Evolutionary conservation across 2,113 vertebrate genomes (phyloP).

Genomic region (Vombatus ursinus): DNA sequence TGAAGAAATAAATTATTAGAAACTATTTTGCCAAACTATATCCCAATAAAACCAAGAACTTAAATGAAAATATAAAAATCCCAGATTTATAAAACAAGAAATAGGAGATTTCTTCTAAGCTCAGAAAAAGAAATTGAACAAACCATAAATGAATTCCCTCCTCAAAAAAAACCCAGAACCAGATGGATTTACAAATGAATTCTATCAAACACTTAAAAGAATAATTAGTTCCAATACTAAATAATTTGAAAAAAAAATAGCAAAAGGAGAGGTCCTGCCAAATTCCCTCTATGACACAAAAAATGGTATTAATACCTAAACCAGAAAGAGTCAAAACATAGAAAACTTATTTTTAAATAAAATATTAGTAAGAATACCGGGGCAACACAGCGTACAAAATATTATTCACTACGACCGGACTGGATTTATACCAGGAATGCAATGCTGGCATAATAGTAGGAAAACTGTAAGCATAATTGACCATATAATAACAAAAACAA

Average conservation of each 20-base stretch:
- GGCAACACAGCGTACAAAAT: not conserved
- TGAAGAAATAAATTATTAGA: not conserved
- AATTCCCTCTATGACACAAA: not conserved
- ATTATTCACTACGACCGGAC: not conserved
- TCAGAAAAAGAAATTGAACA: not conserved
- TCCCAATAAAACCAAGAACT: not conserved
- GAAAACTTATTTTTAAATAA: not conserved
- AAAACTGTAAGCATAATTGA: not conserved
- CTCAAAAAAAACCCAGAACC: not conserved
- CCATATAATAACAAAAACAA: not conserved
- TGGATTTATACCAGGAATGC: not conserved
- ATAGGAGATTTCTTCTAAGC: not conserved
- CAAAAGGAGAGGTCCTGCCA: not conserved
- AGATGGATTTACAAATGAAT: not conserved
- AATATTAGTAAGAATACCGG: not conserved
- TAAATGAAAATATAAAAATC: not conserved
- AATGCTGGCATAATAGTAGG: not conserved
- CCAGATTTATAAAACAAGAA: not conserved
- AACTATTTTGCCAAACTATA: not conserved
- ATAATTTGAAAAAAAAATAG: not conserved
- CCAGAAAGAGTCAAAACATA: not conserved
- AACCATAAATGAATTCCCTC: not conserved
- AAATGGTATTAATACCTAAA: not conserved
- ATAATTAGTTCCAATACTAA: not conserved
- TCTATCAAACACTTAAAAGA: not conserved